Conservation (phyloP, 2,113 vertebrate species). For the Columbina picui region DNA sequence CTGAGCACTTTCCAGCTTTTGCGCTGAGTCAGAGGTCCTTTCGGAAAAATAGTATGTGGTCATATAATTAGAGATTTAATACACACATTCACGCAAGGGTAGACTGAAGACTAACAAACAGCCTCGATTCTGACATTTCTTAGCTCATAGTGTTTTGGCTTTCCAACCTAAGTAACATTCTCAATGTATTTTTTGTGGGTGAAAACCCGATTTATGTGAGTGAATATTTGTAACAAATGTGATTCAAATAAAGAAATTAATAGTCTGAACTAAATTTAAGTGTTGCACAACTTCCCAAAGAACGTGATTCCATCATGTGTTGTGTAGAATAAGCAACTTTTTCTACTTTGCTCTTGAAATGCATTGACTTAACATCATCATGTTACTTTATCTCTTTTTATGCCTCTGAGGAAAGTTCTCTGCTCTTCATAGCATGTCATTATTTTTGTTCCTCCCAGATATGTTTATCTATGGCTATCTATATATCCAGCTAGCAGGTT, state of each 20-base stretch:
- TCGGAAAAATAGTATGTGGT: not conserved
- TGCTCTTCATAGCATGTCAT: not conserved
- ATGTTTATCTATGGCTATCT: not conserved
- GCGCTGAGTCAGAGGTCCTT: not conserved
- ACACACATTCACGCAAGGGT: fast-evolving
- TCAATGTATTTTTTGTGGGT: not conserved
- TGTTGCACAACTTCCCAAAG: not conserved
- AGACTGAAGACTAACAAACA: not conserved
- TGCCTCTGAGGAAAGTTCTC: not conserved
- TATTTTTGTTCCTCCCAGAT: not conserved
- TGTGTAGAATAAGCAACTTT: not conserved
- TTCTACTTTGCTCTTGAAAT: not conserved
- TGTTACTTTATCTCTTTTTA: not conserved
- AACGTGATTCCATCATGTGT: not conserved
- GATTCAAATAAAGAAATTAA: not conserved
- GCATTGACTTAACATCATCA: not conserved
- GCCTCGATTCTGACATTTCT: not conserved
- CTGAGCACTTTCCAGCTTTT: not conserved
- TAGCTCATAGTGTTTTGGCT: not conserved
- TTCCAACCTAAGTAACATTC: not conserved
- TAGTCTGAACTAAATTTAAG: not conserved
- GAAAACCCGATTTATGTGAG: not conserved
- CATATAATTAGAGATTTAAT: not conserved
- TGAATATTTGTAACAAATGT: not conserved
- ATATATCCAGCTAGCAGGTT: not conserved